Percentiles rank a stretch among this genome's conserved stretches.
phyloP scores from a whole-genome alignment of 2,888 invertebrate species.

The Drosophila putrida region DNA sequence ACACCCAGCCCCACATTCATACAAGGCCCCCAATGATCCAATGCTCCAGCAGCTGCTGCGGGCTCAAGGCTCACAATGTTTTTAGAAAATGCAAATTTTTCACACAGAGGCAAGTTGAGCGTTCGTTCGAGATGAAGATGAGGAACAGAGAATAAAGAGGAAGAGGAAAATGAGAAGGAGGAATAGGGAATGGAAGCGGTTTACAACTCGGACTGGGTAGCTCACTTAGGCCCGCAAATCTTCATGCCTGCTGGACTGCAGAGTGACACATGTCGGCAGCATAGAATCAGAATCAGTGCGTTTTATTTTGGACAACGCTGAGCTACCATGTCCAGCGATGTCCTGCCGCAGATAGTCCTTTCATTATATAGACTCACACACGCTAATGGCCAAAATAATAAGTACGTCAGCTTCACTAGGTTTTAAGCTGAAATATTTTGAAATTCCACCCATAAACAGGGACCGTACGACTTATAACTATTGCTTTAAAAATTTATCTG shows the following conservation, averaged over 20 bases:
- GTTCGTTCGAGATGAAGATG: conserved; percentile 19
- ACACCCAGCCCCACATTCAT: conserved; percentile 4
- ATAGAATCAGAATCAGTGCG: conserved; percentile 78
- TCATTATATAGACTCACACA: conserved; percentile 43
- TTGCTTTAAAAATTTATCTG: no score
- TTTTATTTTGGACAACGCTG: conserved; percentile 66
- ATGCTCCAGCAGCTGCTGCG: conserved; percentile 51
- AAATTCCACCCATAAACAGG: no score
- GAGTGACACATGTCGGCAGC: conserved; percentile 85
- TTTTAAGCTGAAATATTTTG: no score
- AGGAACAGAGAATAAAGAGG: neutral
- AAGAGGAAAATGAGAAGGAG: neutral
- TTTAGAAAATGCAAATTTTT: conserved; percentile 83
- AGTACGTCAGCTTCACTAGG: neutral
- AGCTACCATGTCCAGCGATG: conserved; percentile 58
- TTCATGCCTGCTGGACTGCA: conserved; percentile 80
- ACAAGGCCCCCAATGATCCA: conserved; percentile 3
- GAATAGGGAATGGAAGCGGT: neutral
- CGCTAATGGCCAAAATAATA: neutral
- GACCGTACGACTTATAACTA: no score
- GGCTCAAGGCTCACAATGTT: conserved; percentile 60
- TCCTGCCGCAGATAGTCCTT: conserved; percentile 67
- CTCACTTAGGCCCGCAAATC: conserved; percentile 73
- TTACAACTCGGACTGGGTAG: conserved; percentile 17
- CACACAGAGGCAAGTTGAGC: conserved; percentile 43